These are phyloP conservation scores for Megathymus violae DNA, from an alignment of 1,140 invertebrate genomes.

Conservation along the genomic window DNA sequence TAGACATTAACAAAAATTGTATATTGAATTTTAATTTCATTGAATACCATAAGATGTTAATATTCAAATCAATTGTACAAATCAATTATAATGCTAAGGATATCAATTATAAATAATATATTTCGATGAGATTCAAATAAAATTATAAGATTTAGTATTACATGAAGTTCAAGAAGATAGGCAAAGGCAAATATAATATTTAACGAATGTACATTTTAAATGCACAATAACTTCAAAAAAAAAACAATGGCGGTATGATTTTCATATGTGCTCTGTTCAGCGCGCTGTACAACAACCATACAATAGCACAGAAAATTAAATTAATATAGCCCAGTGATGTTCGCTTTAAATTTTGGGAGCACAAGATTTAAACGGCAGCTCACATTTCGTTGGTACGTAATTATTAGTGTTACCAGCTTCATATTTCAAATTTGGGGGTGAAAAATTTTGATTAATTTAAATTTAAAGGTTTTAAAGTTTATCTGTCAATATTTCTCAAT, in stretches of 20 bases:
- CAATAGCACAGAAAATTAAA: conserved; percentile 68
- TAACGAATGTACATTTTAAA: conserved; percentile 5
- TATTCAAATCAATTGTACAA: no score
- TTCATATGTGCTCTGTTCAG: conserved; percentile 1
- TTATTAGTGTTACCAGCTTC: neutral
- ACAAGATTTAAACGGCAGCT: conserved; percentile 79
- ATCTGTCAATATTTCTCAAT: no score
- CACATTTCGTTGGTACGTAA: conserved; percentile 80
- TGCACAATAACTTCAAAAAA: conserved; percentile 14
- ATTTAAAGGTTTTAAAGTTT: no score
- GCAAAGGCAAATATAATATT: no score
- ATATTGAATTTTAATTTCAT: no score
- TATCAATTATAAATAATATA: no score
- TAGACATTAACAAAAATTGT: no score
- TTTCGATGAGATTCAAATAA: no score
- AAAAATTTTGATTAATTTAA: no score
- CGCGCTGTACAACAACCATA: conserved; percentile 46
- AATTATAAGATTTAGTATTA: no score
- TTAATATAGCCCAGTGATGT: conserved; percentile 70
- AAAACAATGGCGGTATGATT: conserved; percentile 5
- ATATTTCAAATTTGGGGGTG: neutral
- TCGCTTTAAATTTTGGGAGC: conserved; percentile 77
- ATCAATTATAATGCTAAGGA: no score
- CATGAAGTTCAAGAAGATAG: neutral
- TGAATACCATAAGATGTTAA: no score